Evolutionary conservation across 2,888 invertebrate genomes (phyloP).

Genomic region (Galerucella nymphaeae): DNA sequence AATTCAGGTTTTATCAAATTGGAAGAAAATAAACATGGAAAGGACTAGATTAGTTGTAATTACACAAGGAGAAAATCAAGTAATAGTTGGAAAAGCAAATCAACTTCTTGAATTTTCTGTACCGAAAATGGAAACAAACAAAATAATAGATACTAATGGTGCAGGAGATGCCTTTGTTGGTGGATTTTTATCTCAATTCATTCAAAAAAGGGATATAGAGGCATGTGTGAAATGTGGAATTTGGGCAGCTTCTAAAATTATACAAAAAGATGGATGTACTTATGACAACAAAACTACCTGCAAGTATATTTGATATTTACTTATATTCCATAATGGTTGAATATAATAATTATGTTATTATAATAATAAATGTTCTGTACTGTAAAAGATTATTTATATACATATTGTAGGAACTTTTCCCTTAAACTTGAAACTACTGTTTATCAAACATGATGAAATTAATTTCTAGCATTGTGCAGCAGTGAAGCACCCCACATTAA

Average conservation of each 20-base stretch:
- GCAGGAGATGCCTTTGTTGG: slow-evolving; percentile 99
- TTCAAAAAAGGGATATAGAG: slow-evolving; percentile 70
- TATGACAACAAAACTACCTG: slow-evolving; percentile 72
- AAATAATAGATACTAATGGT: slow-evolving; percentile 96
- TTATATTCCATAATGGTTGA: background rate
- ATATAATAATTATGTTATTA: too few species aligned
- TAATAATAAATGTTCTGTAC: too few species aligned
- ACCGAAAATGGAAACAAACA: slow-evolving; percentile 71
- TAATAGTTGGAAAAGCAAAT: slow-evolving; percentile 81
- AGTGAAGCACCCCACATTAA: too few species aligned
- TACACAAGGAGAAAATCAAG: slow-evolving; percentile 89
- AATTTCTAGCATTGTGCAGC: too few species aligned
- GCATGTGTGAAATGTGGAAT: slow-evolving; percentile 88
- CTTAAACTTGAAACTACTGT: too few species aligned
- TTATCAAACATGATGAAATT: background rate
- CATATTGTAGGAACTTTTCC: too few species aligned
- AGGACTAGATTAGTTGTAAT: slow-evolving; percentile 85
- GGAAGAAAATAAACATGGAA: slow-evolving; percentile 81
- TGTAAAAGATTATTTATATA: too few species aligned
- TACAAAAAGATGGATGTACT: slow-evolving; percentile 93
- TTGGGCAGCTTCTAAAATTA: slow-evolving; percentile 87
- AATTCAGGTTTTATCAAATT: slow-evolving; percentile 78
- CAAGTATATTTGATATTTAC: background rate
- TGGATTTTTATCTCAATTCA: slow-evolving; percentile 88
- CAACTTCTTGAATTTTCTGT: slow-evolving; percentile 78